Conservation (phyloP, 2,113 vertebrate genomes). For the Hoplias malabaricus region DNA sequence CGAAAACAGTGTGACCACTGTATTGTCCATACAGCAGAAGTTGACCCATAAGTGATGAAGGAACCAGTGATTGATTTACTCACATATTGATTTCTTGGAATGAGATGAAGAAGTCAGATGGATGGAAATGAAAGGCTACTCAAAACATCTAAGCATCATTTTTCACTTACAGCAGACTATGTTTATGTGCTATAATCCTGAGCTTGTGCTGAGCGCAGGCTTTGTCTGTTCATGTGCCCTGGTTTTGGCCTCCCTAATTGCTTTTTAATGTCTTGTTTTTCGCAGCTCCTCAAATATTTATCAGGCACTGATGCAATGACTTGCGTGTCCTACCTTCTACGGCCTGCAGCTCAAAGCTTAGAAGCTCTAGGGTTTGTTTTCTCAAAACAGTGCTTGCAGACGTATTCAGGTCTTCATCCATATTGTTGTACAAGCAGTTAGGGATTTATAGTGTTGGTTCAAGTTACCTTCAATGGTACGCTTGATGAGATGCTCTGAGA, state of each 20-base stretch:
- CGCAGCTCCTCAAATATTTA: slow-evolving; percentile 49
- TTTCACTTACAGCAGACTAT: background rate
- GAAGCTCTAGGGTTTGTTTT: background rate
- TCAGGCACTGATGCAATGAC: slow-evolving; percentile 20
- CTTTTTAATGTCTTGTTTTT: slow-evolving; percentile 59
- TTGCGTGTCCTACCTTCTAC: background rate
- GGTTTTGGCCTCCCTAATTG: slow-evolving; percentile 37
- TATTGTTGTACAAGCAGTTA: background rate
- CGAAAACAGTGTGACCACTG: background rate
- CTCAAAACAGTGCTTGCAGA: slow-evolving; percentile 4
- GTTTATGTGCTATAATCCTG: background rate
- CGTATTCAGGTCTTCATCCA: background rate
- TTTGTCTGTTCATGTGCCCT: background rate
- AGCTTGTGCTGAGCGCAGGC: slow-evolving; percentile 4
- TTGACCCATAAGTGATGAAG: background rate
- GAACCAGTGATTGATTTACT: background rate
- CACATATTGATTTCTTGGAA: background rate
- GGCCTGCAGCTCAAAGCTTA: background rate
- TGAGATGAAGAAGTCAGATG: background rate
- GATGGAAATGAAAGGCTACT: background rate
- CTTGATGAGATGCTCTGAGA: background rate
- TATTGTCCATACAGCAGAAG: background rate
- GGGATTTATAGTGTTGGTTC: background rate
- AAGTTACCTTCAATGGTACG: background rate
- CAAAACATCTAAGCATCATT: background rate